Conservation (phyloP, 2,113 vertebrate genomes). For the Merops nubicus region DNA sequence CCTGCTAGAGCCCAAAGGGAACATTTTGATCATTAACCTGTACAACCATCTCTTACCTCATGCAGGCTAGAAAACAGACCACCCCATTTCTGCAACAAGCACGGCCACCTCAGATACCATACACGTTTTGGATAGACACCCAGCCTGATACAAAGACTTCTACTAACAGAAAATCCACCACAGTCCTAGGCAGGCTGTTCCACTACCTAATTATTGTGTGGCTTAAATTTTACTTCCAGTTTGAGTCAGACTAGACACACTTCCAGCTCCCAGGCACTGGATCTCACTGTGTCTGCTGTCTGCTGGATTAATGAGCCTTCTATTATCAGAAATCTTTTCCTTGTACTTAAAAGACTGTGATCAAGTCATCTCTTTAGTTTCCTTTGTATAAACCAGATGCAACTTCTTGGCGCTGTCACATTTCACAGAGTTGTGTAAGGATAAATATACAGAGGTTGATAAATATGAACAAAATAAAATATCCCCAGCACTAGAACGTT, state of each 20-base stretch:
- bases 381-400: neutral
- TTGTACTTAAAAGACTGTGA: conserved; percentile 7
- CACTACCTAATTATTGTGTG: neutral
- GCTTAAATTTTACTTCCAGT: neutral
- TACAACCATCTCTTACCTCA: neutral
- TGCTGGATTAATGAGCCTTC: conserved; percentile 26
- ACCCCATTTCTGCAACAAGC: neutral
- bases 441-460: neutral
- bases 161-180: neutral
- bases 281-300: neutral
- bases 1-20: neutral
- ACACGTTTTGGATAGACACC: neutral
- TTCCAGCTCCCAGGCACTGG: neutral
- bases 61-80: neutral
- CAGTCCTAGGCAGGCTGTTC: neutral
- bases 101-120: neutral
- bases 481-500: neutral
- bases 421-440: neutral
- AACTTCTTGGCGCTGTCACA: neutral
- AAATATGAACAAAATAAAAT: neutral
- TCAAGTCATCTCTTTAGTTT: conserved; percentile 10
- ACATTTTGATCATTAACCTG: neutral
- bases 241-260: neutral
- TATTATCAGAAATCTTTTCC: conserved; percentile 20
- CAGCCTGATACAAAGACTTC: neutral